phyloP scores from a whole-genome alignment of 2,797 vertebrate species.

The Sebastes paucispinis region DNA sequence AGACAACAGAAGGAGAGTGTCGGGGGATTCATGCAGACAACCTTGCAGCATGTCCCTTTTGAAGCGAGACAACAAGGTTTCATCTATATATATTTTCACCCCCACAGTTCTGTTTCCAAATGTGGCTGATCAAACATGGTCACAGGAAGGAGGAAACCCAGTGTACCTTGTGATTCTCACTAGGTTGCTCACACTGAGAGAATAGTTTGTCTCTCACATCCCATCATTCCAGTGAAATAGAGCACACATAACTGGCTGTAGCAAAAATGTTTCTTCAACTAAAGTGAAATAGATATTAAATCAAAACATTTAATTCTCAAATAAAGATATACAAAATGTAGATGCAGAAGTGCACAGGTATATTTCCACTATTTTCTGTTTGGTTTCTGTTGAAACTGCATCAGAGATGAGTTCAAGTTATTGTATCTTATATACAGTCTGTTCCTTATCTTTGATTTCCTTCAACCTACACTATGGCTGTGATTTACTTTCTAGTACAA shows the following conservation, averaged over 20 bases:
- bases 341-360: not conserved
- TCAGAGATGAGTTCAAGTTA: not conserved
- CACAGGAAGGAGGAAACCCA: slow-evolving; percentile 7
- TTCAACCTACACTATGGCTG: not conserved
- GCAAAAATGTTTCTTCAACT: not conserved
- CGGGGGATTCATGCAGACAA: slow-evolving; percentile 33
- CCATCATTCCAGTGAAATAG: not conserved
- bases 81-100: slow-evolving; percentile 6
- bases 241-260: not conserved
- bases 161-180: not conserved
- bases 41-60: slow-evolving; percentile 34
- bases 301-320: not conserved
- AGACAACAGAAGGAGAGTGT: slow-evolving; percentile 13
- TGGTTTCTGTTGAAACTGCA: not conserved
- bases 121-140: slow-evolving; percentile 10
- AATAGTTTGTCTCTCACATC: not conserved
- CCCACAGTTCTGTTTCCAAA: slow-evolving; percentile 1
- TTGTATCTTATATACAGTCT: not conserved
- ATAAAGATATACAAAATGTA: not conserved
- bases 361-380: not conserved
- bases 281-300: not conserved
- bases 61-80: slow-evolving; percentile 30
- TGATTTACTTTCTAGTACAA: not conserved
- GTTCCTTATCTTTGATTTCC: slow-evolving; percentile 9
- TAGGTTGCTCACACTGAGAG: not conserved